Conservation (phyloP, 1,140 invertebrate genomes). For the Lethrus apterus region DNA sequence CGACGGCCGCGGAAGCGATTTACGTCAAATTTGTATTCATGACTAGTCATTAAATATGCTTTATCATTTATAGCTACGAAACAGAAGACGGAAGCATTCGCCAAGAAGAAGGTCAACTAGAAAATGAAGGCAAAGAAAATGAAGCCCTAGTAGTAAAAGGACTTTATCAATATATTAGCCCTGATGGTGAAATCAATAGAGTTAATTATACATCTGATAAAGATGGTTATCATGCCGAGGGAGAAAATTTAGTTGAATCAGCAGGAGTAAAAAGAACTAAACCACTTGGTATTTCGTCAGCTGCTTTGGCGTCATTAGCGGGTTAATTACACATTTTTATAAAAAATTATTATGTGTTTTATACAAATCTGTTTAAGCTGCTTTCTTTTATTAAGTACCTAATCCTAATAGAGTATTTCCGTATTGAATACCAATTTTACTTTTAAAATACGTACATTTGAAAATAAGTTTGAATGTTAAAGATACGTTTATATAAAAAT, state of each 20-base stretch:
- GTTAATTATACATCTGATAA: conserved; percentile 58
- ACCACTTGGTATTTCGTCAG: conserved; percentile 12
- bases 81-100: conserved; percentile 9
- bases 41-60: too few species aligned
- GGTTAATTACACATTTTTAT: background rate
- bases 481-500: too few species aligned
- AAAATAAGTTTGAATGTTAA: too few species aligned
- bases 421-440: too few species aligned
- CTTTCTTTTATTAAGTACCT: too few species aligned
- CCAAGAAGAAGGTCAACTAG: conserved; percentile 8
- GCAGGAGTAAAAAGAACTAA: conserved; percentile 16
- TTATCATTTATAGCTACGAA: too few species aligned
- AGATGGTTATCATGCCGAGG: conserved; percentile 54
- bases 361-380: too few species aligned
- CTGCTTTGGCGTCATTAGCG: conserved; percentile 5
- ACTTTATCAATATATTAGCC: conserved; percentile 52
- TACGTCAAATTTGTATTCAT: too few species aligned
- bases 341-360: too few species aligned
- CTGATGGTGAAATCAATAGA: conserved; percentile 48
- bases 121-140: conserved; percentile 14
- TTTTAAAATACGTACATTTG: too few species aligned
- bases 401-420: too few species aligned
- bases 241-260: conserved; percentile 46
- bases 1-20: too few species aligned
- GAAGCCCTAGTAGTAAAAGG: conserved; percentile 32